Percentiles rank a stretch among this genome's conserved stretches.
phyloP scores from a whole-genome alignment of 2,797 vertebrate genomes.

The Allobates femoralis region DNA sequence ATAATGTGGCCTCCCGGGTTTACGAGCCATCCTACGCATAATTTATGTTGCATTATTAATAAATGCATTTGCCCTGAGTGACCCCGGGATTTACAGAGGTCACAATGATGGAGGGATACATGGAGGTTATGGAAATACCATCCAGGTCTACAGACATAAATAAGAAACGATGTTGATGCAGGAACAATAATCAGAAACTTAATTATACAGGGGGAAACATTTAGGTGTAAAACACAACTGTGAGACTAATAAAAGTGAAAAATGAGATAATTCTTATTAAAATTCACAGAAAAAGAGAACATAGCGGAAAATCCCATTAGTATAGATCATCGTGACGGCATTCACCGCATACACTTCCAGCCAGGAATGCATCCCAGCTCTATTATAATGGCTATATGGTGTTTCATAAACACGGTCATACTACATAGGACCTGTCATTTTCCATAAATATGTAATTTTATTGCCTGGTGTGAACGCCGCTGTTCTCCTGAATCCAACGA shows the following conservation, averaged over 20 bases:
- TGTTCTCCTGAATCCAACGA: no score
- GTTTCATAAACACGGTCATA: background rate
- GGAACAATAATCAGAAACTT: background rate
- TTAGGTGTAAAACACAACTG: background rate
- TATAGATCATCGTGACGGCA: no score
- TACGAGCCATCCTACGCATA: background rate
- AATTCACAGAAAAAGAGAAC: background rate
- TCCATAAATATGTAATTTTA: no score
- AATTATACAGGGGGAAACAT: background rate
- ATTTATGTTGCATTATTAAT: conserved; percentile 26
- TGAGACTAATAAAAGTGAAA: background rate
- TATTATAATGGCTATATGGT: background rate
- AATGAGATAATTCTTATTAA: background rate
- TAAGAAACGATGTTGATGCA: background rate
- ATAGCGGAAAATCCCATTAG: background rate
- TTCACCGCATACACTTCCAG: background rate
- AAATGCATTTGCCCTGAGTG: conserved; percentile 4
- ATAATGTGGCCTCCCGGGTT: background rate
- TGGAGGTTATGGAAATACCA: background rate
- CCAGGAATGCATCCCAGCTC: background rate
- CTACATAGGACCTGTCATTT: background rate
- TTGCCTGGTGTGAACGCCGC: no score
- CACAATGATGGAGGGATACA: background rate
- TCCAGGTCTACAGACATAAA: background rate
- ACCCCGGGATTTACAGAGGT: background rate